Evolutionary conservation across 2,888 invertebrate species (phyloP), one percentile per base, ranked within the genome.

Genomic region (Drosophila engyochracea): DNA sequence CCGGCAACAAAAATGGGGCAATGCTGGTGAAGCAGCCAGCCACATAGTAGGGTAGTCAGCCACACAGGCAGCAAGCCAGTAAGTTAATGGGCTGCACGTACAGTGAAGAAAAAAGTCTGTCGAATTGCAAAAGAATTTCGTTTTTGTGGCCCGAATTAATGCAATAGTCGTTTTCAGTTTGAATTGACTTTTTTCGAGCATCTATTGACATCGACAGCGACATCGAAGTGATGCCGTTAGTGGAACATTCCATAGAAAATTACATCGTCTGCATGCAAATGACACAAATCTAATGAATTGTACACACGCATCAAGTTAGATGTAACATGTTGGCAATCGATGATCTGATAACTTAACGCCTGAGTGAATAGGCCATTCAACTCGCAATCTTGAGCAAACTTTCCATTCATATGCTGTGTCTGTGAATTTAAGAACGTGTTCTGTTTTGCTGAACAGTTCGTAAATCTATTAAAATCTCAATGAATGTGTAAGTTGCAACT

Each of bases 131-230:
- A 44, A 60, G 65, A 63, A 76, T 63, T 64, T 60, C 66, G 57
- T 71, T 71, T 63, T 63, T 76, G 75, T 80, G 80, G 77, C 63
- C 35, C 62, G 65, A 83, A 83, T 87, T 85, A 82, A 79, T 85
- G 81, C 85, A 83, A 81, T 73, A 77, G 69, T 79, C 82, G 61
- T 69, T 83, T 70, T 52, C 71, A 77, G 74, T 59, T 67, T 41
- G 69, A 65, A 83, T 87, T 79, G 85, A 69, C 85, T 87, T 87
- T 81, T 76, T 77, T 76, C 70, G 67, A 64, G 44, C 75, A 64
- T 68, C 71, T 58, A 60, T 70, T 60, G 76, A 72, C 73, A 76
- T 61, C 65, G 59, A 70, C 19, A 37, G 16, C 37, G 7, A 19
- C 37, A 37, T 37, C 19, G 63, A 70, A 74, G 74, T 74, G 75